Evolutionary conservation across 2,113 vertebrate species (phyloP).

Genomic region (Bostrychus sinensis): DNA sequence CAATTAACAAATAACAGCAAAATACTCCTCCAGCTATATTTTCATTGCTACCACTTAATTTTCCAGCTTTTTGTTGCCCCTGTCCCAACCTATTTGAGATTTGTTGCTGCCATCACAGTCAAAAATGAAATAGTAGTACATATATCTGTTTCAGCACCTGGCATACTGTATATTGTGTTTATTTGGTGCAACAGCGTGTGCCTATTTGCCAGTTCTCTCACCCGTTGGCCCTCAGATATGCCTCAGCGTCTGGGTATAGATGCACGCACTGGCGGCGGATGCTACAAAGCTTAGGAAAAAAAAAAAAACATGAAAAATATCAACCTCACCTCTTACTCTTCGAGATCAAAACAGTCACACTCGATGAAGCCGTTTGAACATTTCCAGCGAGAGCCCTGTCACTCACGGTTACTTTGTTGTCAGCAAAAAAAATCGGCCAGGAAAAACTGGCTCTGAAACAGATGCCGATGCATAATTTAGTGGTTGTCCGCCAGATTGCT

Average conservation of each 20-base stretch:
- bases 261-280: slow-evolving; percentile 10
- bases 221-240: slow-evolving; percentile 50
- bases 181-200: too few relatives aligned
- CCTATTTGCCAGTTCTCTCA: slow-evolving; percentile 39
- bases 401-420: slow-evolving; percentile 13
- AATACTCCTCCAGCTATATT: too few relatives aligned
- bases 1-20: too few relatives aligned
- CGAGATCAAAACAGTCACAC: slow-evolving; percentile 19
- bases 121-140: too few relatives aligned
- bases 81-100: too few relatives aligned
- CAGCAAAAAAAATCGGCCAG: slow-evolving; percentile 10
- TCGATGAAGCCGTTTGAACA: slow-evolving; percentile 21
- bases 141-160: too few relatives aligned
- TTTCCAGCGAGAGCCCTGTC: slow-evolving; percentile 13
- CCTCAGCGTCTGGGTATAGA: slow-evolving; percentile 28
- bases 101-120: too few relatives aligned
- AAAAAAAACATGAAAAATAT: background rate
- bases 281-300: slow-evolving; percentile 2
- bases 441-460: slow-evolving; percentile 17
- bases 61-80: too few relatives aligned
- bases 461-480: background rate
- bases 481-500: background rate
- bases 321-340: background rate
- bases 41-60: too few relatives aligned
- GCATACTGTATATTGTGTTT: too few relatives aligned